Evolutionary conservation across 2,113 vertebrate genomes (phyloP).

Genomic region (Paracanthobrama guichenoti): DNA sequence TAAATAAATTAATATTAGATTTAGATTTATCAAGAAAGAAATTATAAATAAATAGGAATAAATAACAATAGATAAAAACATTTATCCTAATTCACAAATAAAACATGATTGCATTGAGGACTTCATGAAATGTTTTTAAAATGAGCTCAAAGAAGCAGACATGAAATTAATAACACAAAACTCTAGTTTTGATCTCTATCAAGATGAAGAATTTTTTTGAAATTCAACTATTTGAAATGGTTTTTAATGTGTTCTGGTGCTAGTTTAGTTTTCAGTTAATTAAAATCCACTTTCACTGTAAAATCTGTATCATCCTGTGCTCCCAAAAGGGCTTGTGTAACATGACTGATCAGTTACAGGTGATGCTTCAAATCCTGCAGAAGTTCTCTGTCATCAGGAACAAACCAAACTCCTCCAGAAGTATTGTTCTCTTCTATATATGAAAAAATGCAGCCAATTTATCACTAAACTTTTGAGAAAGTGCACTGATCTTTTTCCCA

Average conservation of each 20-base stretch:
- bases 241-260: neutral
- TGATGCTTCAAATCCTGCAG: neutral
- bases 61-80: neutral
- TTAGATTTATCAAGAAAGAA: neutral
- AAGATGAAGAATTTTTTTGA: neutral
- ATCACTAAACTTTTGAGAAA: neutral
- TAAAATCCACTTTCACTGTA: neutral
- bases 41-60: neutral
- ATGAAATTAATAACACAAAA: no score
- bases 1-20: neutral
- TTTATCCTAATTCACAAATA: neutral
- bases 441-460: neutral
- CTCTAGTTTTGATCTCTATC: neutral
- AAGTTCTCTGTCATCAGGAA: neutral
- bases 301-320: neutral
- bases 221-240: neutral
- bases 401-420: neutral
- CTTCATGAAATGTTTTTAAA: neutral
- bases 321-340: neutral
- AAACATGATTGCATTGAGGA: neutral
- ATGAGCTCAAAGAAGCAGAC: neutral
- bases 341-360: neutral
- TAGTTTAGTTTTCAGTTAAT: neutral
- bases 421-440: neutral
- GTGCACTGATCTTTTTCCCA: neutral